phyloP scores from a whole-genome alignment of 2,888 invertebrate genomes.

The Drosophila antonietae region DNA sequence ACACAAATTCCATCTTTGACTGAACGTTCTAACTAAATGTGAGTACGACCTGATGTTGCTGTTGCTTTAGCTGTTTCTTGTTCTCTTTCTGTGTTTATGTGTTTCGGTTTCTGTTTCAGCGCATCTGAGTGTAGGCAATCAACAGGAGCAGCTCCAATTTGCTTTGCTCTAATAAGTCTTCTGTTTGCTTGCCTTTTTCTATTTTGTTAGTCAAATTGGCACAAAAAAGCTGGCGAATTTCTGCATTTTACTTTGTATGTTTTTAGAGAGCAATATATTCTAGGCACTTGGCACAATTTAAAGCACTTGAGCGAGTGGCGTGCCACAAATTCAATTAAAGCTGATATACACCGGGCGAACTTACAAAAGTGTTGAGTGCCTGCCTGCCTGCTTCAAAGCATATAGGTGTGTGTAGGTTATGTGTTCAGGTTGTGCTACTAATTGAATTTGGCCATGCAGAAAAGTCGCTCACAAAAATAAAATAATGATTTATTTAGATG shows the following conservation, averaged over 20 bases:
- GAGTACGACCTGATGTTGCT: conserved; percentile 1
- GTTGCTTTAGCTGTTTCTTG: neutral
- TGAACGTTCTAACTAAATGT: conserved; percentile 14
- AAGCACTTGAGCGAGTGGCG: conserved; percentile 17
- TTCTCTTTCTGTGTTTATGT: neutral
- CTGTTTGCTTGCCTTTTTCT: conserved; percentile 21
- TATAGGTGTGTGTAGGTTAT: too few relatives aligned
- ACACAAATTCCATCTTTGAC: conserved; percentile 20
- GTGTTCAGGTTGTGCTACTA: conserved; percentile 33
- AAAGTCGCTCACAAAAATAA: conserved; percentile 46
- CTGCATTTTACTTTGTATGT: too few relatives aligned
- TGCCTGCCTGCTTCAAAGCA: conserved; percentile 6
- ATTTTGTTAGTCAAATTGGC: conserved; percentile 24
- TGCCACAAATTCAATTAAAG: conserved; percentile 56
- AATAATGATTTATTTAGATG: conserved; percentile 54
- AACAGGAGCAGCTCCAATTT: conserved; percentile 28
- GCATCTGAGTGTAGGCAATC: conserved; percentile 26
- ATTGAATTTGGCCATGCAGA: conserved; percentile 56
- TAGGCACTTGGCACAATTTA: conserved; percentile 17
- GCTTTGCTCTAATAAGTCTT: conserved; percentile 17
- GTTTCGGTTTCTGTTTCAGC: conserved; percentile 3
- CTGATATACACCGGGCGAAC: conserved; percentile 3
- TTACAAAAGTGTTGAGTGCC: conserved; percentile 37
- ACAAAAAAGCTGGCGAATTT: conserved; percentile 2
- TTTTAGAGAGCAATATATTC: neutral